Evolutionary conservation across 2,113 vertebrate species (phyloP).

Genomic region (Rattus rattus): DNA sequence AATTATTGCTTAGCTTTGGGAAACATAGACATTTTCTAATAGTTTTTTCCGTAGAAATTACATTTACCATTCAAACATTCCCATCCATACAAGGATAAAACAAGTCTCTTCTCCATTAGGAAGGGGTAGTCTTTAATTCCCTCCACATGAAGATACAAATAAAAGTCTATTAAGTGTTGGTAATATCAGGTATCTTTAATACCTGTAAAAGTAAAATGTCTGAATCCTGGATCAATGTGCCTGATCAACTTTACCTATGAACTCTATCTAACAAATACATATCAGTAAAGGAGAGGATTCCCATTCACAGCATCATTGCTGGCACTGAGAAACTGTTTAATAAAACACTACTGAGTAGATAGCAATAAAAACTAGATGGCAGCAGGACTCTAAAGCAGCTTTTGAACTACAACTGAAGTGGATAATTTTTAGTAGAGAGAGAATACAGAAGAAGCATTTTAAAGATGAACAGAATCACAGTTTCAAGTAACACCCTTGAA

Average conservation of each 20-base stretch:
- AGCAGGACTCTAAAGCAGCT: conserved; percentile 56
- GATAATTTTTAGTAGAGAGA: conserved; percentile 45
- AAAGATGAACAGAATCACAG: conserved; percentile 2
- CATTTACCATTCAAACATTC: not conserved
- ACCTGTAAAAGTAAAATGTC: not conserved
- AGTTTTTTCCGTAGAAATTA: not conserved
- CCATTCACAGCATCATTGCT: not conserved
- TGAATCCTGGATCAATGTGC: not conserved
- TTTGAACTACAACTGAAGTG: conserved; percentile 39
- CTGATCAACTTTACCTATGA: not conserved
- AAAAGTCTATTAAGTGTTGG: not conserved
- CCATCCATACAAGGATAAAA: not conserved
- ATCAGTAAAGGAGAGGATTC: not conserved
- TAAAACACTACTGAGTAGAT: conserved; percentile 50
- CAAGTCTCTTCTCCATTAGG: not conserved
- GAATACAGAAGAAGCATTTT: conserved; percentile 7
- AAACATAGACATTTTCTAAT: not conserved
- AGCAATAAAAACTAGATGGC: conserved; percentile 41
- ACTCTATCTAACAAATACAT: not conserved
- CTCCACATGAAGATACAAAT: not conserved
- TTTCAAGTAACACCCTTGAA: not conserved
- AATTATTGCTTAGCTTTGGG: not conserved
- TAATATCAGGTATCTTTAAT: not conserved
- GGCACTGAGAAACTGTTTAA: conserved; percentile 28
- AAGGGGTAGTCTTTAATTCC: not conserved